Conservation (phyloP, 1,140 invertebrate species). For the Danaus plexippus region DNA sequence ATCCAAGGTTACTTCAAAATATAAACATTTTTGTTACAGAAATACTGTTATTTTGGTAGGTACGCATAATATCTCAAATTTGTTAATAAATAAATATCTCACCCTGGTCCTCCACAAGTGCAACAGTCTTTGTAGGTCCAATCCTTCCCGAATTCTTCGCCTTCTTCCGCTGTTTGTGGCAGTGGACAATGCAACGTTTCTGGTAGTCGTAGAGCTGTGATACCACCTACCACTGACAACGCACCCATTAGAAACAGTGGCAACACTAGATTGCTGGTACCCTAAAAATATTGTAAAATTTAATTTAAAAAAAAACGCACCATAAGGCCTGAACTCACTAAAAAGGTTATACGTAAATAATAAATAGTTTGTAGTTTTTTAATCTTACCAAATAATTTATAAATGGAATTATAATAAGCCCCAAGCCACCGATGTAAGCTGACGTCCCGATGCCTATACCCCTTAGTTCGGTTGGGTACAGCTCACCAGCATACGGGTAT, state of each 20-base stretch:
- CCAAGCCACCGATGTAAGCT: slow-evolving; percentile 88
- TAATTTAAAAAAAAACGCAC: slow-evolving; percentile 1
- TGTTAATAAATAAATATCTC: slow-evolving; percentile 5
- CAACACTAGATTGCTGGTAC: slow-evolving; percentile 85
- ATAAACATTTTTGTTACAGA: no score
- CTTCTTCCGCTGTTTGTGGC: slow-evolving; percentile 88
- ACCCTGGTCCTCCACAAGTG: slow-evolving; percentile 76
- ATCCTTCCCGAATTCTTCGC: slow-evolving; percentile 89
- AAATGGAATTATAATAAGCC: slow-evolving; percentile 91
- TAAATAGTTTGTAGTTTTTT: neutral
- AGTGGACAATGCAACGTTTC: slow-evolving; percentile 85
- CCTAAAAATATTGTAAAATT: slow-evolving; percentile 69
- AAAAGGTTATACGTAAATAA: neutral
- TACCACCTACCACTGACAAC: slow-evolving; percentile 83
- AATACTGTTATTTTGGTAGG: no score
- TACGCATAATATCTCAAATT: no score
- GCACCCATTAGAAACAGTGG: slow-evolving; percentile 86
- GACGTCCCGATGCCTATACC: slow-evolving; percentile 91
- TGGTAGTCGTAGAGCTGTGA: slow-evolving; percentile 83
- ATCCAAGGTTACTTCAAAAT: no score
- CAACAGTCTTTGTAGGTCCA: slow-evolving; percentile 82
- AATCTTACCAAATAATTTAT: slow-evolving; percentile 86
- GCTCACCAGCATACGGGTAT: slow-evolving; percentile 91
- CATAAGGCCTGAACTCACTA: neutral
- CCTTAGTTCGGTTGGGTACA: slow-evolving; percentile 88